Base-by-base conservation (phyloP, 2,888 invertebrate species). In the Prosapia bicincta region DNA sequence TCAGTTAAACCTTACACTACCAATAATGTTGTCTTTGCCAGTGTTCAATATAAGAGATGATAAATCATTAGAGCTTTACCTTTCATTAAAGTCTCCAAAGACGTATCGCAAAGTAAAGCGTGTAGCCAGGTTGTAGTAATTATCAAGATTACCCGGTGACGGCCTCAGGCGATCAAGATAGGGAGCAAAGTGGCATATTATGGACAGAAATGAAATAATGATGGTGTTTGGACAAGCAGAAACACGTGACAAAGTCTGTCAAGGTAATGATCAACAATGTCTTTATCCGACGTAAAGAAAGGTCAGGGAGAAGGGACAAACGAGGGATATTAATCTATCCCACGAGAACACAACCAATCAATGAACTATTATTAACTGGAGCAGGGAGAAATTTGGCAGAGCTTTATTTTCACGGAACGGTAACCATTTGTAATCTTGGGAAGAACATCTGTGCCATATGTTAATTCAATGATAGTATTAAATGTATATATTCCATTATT, bases 281-380 rank as follows among this genome's bases (percentile, higher is more conserved):
- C 54, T 54, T 54, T 54, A 54, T 54, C 54, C 54, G 13, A 54
- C 13, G 54, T 3, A 54, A 20, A 20, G 9, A 54, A 54, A 54
- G 54, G 54, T 54, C 54, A 54, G 54, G 54, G 54, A 54, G 54
- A 54, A 54, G 54, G 54, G 54, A 54, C 54, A 54, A 1, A n/a
- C 54, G 54, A 54, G 54, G 54, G 54, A 54, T 54, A 54, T 54
- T 54, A 54, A 54, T 54, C 54, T 54, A 54, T 54, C 54, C 54
- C 54, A 54, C 54, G 54, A 54, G 54, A 54, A 54, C 54, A 54
- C 3, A 54, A 54, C 54, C 54, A 54, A 54, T 54, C 54, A 54
- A 54, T 54, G 54, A 54, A 54, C 54, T 54, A 54, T 54, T 54
- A 54, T 54, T 54, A 54, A 54, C 54, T 54, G 9, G 54, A 54